Evolutionary conservation across 2,797 vertebrate genomes (phyloP), one percentile per base, ranked within the genome.

Genomic region (Aquila chrysaetos): DNA sequence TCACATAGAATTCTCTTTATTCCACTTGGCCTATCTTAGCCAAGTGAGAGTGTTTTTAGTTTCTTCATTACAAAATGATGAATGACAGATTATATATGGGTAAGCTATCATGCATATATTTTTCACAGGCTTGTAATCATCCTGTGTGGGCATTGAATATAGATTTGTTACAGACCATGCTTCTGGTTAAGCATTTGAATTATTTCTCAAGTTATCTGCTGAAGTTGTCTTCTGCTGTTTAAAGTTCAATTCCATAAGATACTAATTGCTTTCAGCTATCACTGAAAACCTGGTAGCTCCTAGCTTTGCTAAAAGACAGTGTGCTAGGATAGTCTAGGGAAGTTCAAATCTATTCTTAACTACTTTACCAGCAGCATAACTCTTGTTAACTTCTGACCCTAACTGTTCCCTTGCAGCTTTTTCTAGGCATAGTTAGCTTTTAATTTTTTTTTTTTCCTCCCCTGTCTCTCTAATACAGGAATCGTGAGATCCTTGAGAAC

Each of bases 401-500:
- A 41, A 63, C 37, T 63, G 49, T 54, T 94, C 28, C 53, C 11
- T 80, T 91, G 49, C 41, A 84, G 24, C 16, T 69, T 84, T 90
- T 90, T 69, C 19, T 92, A 73, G 61, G 53, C 24, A 5, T 44
- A 76, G 37, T 86, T 82, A 72, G 56, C 79, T 95, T 85, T 90
- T 83, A 39, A 51, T 13, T 48, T 33, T 54, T 31, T 90, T 90
- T 44, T 49, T 90, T 49, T 46, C 49, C 75, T 91, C 20, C 41
- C 30, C 30, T 31, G 18, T 54, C 30, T 54, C 7, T 39, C 63
- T 88, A 33, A 92, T 89, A 67, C 98, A 99, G 99, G 98, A 99
- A 99, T 98, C 99, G 99, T 19, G 99, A 99, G 97, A 98, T 99
- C 93, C 96, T 99, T 88, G 99, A 99, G 98, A 99, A 99, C 2